These are phyloP conservation scores for Shargacucullia verbasci DNA, from an alignment of 2,888 invertebrate genomes.

Conservation along the genomic window DNA sequence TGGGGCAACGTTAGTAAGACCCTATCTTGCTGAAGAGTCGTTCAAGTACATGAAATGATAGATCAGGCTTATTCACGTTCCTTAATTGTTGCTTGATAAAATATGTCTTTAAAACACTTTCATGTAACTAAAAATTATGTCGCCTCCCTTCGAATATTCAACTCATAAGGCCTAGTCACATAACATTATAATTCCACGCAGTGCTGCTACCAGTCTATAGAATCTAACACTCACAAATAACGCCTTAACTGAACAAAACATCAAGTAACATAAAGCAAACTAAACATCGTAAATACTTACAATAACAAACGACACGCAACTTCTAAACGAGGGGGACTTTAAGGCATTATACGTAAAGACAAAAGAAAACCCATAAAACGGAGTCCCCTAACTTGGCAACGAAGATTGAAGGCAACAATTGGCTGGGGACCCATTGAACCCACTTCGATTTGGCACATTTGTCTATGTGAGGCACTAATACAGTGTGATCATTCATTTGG, in stretches of 20 bases:
- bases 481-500: constrained; percentile 54
- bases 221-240: constrained; percentile 7
- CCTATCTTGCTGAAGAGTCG: no score
- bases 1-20: no score
- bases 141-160: no score
- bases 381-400: constrained; percentile 35
- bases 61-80: no score
- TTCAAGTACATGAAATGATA: no score
- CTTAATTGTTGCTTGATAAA: no score
- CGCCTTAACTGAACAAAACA: constrained; percentile 28
- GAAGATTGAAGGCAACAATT: constrained; percentile 57
- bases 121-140: no score
- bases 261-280: constrained; percentile 46
- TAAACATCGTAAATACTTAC: constrained; percentile 52
- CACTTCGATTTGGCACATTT: constrained; percentile 51
- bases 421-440: constrained; percentile 52
- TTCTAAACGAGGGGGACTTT: constrained; percentile 40
- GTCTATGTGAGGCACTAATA: constrained; percentile 51
- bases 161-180: no score
- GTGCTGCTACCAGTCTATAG: no score
- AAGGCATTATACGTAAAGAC: constrained; percentile 46
- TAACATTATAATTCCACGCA: no score
- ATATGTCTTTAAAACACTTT: no score
- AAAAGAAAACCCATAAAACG: constrained; percentile 57
- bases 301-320: constrained; percentile 49